phyloP scores from a whole-genome alignment of 2,797 vertebrate genomes.

The Botia kubotai region DNA sequence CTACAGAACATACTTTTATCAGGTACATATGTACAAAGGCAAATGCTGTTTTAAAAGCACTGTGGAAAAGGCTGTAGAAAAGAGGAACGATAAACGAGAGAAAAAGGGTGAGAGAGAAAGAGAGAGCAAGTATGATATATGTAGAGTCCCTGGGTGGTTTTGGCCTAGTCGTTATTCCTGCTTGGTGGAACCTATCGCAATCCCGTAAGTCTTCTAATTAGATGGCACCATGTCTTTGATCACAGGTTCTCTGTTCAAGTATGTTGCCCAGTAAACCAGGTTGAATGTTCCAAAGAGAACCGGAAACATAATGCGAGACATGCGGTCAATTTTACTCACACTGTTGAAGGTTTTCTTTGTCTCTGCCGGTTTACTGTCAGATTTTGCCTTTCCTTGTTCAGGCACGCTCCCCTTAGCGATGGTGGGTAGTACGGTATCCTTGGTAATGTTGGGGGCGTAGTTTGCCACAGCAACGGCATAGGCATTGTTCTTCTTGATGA shows the following conservation, averaged over 20 bases:
- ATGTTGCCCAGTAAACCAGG: slow-evolving; percentile 98
- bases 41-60: slow-evolving; percentile 77
- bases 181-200: slow-evolving; percentile 72
- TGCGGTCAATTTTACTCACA: slow-evolving; percentile 98
- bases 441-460: slow-evolving; percentile 94
- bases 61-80: slow-evolving; percentile 79
- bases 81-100: slow-evolving; percentile 68
- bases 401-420: slow-evolving; percentile 89
- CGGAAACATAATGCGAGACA: slow-evolving; percentile 97
- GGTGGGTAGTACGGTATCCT: slow-evolving; percentile 92
- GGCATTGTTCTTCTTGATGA: slow-evolving; percentile 97
- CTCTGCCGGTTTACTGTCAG: slow-evolving; percentile 86
- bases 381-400: slow-evolving; percentile 88
- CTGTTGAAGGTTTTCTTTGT: slow-evolving; percentile 99
- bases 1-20: slow-evolving; percentile 63
- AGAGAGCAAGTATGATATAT: slow-evolving; percentile 78
- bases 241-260: slow-evolving; percentile 95
- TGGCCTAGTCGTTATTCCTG: slow-evolving; percentile 78
- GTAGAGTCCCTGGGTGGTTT: slow-evolving; percentile 89
- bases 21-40: slow-evolving; percentile 79
- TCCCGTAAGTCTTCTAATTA: slow-evolving; percentile 72
- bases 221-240: slow-evolving; percentile 93
- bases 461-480: slow-evolving; percentile 98
- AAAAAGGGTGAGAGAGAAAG: slow-evolving; percentile 64
- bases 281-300: slow-evolving; percentile 96